Conservation (phyloP, 2,113 vertebrate species). For the Thamnophis sirtalis region DNA sequence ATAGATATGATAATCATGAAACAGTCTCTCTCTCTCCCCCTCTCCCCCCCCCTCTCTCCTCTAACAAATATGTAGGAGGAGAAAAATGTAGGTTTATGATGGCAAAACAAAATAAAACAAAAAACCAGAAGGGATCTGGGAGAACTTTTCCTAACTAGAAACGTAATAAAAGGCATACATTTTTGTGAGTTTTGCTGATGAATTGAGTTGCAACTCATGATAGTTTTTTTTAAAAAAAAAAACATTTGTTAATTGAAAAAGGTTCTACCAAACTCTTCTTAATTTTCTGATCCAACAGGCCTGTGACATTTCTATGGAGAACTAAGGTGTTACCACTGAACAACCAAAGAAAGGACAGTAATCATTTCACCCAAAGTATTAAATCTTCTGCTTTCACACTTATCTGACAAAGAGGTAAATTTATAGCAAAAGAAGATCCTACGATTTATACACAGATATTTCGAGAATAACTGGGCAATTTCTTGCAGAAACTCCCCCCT, state of each 20-base stretch:
- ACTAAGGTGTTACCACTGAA: background rate
- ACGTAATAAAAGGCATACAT: background rate
- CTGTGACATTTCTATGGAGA: background rate
- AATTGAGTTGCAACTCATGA: background rate
- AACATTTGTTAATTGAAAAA: background rate
- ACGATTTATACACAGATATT: conserved; percentile 56
- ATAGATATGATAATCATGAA: background rate
- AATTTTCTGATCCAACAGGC: background rate
- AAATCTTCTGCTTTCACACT: background rate
- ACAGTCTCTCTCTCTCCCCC: background rate
- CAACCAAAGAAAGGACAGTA: background rate
- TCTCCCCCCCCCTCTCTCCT: background rate
- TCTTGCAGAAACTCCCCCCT: conserved; percentile 30
- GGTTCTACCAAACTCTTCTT: background rate
- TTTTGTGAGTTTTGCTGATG: background rate
- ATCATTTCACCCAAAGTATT: background rate
- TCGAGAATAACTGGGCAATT: conserved; percentile 48
- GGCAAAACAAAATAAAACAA: background rate
- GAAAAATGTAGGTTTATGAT: background rate
- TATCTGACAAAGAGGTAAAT: conserved; percentile 15
- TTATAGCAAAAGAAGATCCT: conserved; percentile 48
- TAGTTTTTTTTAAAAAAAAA: background rate
- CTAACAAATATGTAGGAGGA: background rate
- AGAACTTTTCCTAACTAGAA: background rate
- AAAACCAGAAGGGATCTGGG: background rate